A percentile compares a stretch with the other conserved stretches of the same genome.
phyloP scores from a whole-genome alignment of 1,140 invertebrate genomes.

The Saxidomus purpurata region DNA sequence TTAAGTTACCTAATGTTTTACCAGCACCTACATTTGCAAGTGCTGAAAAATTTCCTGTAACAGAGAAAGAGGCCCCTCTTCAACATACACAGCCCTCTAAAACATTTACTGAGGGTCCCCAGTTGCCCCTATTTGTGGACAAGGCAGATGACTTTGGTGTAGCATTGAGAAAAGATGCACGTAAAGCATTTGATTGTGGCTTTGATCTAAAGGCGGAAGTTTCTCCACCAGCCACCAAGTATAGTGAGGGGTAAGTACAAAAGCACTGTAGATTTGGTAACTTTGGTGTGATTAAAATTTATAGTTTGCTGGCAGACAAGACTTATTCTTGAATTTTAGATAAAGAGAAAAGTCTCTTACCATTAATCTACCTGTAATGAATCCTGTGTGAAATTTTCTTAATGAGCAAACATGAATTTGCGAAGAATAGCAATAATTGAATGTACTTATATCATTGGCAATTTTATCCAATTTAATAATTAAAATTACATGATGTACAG shows the following conservation, averaged over 20 bases:
- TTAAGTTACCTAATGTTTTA: background rate
- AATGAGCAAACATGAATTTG: too few relatives aligned
- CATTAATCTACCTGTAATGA: too few relatives aligned
- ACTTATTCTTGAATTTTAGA: too few relatives aligned
- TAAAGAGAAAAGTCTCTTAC: too few relatives aligned
- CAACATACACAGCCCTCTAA: background rate
- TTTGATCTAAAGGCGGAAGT: background rate
- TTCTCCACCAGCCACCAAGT: background rate
- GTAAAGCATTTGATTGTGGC: background rate
- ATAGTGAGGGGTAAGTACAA: background rate
- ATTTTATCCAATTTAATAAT: too few relatives aligned
- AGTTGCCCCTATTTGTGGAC: background rate
- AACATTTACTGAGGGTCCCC: background rate
- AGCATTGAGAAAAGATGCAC: background rate
- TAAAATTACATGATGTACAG: too few relatives aligned
- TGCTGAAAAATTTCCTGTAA: background rate
- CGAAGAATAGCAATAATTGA: too few relatives aligned
- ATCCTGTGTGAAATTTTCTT: too few relatives aligned
- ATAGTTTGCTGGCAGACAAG: too few relatives aligned
- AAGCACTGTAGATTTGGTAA: too few relatives aligned
- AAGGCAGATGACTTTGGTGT: slow-evolving; percentile 7
- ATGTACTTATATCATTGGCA: too few relatives aligned
- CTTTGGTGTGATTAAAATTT: too few relatives aligned
- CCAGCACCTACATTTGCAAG: slow-evolving; percentile 1
- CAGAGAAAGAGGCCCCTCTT: background rate